Evolutionary conservation across 2,888 invertebrate genomes (phyloP), one percentile per base, ranked within the genome.

Genomic region (Lasioglossum villosulum): DNA sequence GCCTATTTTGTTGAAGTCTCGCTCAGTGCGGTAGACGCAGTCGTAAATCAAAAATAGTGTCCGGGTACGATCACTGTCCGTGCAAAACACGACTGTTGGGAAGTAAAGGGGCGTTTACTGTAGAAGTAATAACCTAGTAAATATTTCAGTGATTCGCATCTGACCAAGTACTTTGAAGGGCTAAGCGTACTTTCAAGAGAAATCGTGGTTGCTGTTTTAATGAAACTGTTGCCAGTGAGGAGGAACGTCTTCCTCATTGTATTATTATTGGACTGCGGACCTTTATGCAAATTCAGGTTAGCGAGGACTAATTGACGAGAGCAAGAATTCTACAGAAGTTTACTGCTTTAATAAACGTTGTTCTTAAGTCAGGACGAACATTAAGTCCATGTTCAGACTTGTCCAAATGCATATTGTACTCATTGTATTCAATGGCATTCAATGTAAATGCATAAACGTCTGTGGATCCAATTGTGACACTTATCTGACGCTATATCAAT

Each of bases 341-440:
- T 63, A 6, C 63, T 63, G 63, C 63, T 30, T 63, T 63, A 27
- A 63, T 63, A 63, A 63, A 30, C 63, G 63, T 30, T 30, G 63
- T 63, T 63, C 30, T 63, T 27, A 16, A 30, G 16, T 27, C 27
- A 63, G 16, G 63, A 14, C 0, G 63, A 30, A 63, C 63, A 63
- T 63, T 63, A 63, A 56, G 10, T 56, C 56, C n/a, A 23, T 56
- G 56, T 56, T 56, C 56, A 10, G 56, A 16, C 30, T 30, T 14
- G 63, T 63, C 30, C 16, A 63, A 63, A 63, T 63, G 27, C 5
- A 63, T 63, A 63, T 30, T 63, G 2, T 14, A 1, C 6, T 30
- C 16, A 16, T 63, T 14, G 30, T 6, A 63, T 63, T 63, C 30
- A 16, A 5, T 16, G 30, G 16, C 27, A 63, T 52, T 52, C 52